These are phyloP conservation scores for Ladona fulva DNA, from an alignment of 1,140 invertebrate genomes.

Conservation along the genomic window DNA sequence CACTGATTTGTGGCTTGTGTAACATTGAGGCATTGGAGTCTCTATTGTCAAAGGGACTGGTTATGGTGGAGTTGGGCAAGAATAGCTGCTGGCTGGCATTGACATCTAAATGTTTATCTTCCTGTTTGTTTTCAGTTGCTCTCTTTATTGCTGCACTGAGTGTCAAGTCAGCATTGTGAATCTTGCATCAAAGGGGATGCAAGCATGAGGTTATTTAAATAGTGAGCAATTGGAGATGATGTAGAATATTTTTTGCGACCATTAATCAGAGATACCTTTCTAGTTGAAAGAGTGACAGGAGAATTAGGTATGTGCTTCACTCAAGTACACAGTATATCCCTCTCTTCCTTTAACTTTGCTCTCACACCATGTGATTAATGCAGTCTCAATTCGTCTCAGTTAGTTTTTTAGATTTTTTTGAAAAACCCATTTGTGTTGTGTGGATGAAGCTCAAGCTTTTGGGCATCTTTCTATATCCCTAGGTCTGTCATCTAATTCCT, in stretches of 20 bases:
- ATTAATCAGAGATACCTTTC: neutral
- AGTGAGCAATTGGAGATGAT: neutral
- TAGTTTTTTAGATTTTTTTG: no score
- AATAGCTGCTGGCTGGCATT: neutral
- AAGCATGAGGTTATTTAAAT: neutral
- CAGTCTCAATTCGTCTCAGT: no score
- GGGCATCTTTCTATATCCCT: no score
- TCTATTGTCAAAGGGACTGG: neutral
- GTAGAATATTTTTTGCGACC: neutral
- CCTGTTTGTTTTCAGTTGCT: conserved; percentile 6
- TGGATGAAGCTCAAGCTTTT: no score
- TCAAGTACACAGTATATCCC: neutral
- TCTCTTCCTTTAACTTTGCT: neutral
- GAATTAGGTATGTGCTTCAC: neutral
- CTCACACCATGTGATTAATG: neutral
- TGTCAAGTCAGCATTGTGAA: neutral
- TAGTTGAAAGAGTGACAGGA: neutral
- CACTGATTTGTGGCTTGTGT: neutral
- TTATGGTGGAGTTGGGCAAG: neutral
- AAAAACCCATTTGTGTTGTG: no score
- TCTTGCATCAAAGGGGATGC: neutral
- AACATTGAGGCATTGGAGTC: neutral
- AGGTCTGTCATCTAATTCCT: no score
- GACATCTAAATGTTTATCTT: neutral
- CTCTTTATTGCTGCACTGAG: neutral